Base-by-base conservation (phyloP, 1,140 invertebrate genomes). In the Sinella curviseta region DNA sequence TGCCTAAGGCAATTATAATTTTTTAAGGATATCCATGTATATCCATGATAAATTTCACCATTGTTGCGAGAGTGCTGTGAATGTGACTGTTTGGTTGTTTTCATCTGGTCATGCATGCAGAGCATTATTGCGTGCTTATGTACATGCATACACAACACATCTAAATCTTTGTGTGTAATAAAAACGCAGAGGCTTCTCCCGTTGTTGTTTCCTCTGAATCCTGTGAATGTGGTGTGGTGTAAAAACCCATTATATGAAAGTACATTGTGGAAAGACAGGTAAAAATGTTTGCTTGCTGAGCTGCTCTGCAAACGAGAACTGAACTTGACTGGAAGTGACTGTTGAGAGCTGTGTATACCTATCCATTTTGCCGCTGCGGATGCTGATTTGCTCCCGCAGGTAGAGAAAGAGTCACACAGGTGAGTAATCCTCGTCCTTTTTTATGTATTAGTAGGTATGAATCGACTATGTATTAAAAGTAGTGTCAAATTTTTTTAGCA, bases 321-420 rank as follows among this genome's bases (percentile, higher is more conserved):
- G 39, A 60, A 60, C 57, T 60, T 4, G 24, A 60, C 57, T 60
- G 65, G 65, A 70, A 70, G 65, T 70, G 65, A 33, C 65, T 70
- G 65, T 70, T 70, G 31, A 70, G 57, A 70, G 65, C 31, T 2
- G 14, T 4, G 12, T 70, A n/a, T n/a, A 33, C 65, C 26, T 70
- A 31, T 70, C 65, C 57, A n/a, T 70, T 33, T 70, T 70, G 65
- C 65, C 65, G 65, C 65, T 70, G 24, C 65, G 65, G 65, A 70
- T 70, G 65, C 65, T 70, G 65, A 70, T 70, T 70, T 70, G 65
- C 31, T 70, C 65, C 65, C 65, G 65, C 65, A 70, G 65, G 65
- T 70, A 70, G 65, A 70, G 14, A 30, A 14, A 70, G 65, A 70
- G 31, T 17, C 3, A 33, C 30, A 33, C 65, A 70, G 65, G 65